Evolutionary conservation across 2,888 invertebrate species (phyloP).

Genomic region (Brachylomia viminalis): DNA sequence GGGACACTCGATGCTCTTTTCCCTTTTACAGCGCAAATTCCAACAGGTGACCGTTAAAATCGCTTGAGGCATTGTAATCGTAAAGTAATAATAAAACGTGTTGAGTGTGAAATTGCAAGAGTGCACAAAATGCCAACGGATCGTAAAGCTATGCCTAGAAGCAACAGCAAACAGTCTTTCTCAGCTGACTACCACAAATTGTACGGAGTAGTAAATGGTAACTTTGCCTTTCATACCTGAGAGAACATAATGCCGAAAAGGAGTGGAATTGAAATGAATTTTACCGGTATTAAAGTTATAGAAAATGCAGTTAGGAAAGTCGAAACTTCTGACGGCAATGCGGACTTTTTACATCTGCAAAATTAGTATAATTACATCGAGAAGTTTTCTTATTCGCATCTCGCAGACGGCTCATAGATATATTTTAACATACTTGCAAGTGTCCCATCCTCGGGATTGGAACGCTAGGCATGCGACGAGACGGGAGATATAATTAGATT

Average conservation of each 20-base stretch:
- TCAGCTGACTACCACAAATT: constrained; percentile 29
- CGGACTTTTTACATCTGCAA: constrained; percentile 42
- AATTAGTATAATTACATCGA: constrained; percentile 35
- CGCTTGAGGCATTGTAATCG: constrained; percentile 35
- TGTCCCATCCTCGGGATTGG: constrained; percentile 67
- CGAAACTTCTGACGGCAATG: constrained; percentile 43
- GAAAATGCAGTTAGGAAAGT: constrained; percentile 36
- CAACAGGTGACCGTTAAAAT: constrained; percentile 38
- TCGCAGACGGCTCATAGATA: constrained; percentile 48
- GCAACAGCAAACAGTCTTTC: constrained; percentile 39
- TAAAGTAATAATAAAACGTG: constrained; percentile 49
- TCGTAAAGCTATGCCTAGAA: constrained; percentile 40
- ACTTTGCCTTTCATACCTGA: constrained; percentile 13
- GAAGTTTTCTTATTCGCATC: constrained; percentile 25
- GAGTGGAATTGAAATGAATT: constrained; percentile 2
- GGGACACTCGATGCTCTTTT: constrained; percentile 19
- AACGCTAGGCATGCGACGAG: constrained; percentile 82
- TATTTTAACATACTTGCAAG: constrained; percentile 58
- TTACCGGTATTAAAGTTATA: constrained; percentile 25
- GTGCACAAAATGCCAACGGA: constrained; percentile 38
- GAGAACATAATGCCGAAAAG: constrained; percentile 1
- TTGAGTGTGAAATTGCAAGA: constrained; percentile 50
- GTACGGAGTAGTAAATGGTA: not conserved
- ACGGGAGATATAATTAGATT: constrained; percentile 84
- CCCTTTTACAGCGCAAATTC: constrained; percentile 50